These are phyloP conservation scores for Leucophora obtusa DNA, from an alignment of 2,888 invertebrate genomes.

Conservation along the genomic window DNA sequence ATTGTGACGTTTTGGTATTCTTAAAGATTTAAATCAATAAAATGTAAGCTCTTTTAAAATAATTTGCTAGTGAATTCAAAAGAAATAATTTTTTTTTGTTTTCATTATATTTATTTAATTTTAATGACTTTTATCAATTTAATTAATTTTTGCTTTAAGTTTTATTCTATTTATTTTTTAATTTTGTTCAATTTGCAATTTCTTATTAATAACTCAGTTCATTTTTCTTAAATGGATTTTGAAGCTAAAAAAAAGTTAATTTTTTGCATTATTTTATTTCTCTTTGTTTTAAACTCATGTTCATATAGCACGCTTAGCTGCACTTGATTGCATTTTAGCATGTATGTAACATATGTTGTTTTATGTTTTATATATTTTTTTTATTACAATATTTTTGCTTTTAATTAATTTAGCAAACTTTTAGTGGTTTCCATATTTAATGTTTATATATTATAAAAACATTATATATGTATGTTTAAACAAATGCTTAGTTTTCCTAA, in stretches of 20 bases:
- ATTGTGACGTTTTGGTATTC: too few species aligned
- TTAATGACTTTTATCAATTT: too few species aligned
- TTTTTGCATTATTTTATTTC: neutral
- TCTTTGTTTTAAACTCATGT: constrained; percentile 42
- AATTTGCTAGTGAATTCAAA: too few species aligned
- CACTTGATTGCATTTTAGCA: constrained; percentile 63
- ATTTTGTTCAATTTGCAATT: neutral
- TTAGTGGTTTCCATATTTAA: neutral
- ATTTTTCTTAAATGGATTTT: neutral
- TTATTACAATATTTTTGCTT: neutral
- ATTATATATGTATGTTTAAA: neutral
- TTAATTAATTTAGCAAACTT: constrained; percentile 1
- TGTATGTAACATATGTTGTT: constrained; percentile 41
- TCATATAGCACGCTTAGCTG: constrained; percentile 57
- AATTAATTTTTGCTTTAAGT: too few species aligned
- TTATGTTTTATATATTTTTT: neutral
- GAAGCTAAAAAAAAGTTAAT: too few species aligned
- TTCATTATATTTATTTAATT: too few species aligned
- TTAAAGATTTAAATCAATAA: too few species aligned
- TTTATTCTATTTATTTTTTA: too few species aligned
- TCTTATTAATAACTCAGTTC: neutral
- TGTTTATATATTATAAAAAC: neutral
- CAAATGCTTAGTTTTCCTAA: constrained; percentile 9
- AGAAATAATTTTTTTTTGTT: too few species aligned
- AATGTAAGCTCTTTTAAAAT: too few species aligned